Conservation (phyloP, 1,140 invertebrate genomes). For the Achatina immaculata region DNA sequence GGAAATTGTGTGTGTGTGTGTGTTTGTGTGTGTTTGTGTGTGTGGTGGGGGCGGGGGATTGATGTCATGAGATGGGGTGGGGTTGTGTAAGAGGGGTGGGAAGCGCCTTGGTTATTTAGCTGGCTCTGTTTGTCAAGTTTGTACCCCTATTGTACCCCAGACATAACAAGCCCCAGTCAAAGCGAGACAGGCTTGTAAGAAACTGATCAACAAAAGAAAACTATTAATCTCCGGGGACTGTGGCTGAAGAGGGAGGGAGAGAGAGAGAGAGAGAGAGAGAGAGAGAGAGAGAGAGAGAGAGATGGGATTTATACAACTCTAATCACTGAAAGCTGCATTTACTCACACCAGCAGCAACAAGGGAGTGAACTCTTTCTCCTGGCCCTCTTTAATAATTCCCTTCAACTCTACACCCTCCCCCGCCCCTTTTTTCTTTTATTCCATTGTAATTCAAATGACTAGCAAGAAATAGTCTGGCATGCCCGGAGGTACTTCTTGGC, state of each 20-base stretch:
- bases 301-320: not conserved
- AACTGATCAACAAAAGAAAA: not conserved
- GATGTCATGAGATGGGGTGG: no score
- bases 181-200: not conserved
- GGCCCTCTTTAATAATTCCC: not conserved
- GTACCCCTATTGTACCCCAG: not conserved
- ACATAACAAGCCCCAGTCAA: not conserved
- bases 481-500: not conserved
- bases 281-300: not conserved
- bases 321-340: slow-evolving; percentile 12
- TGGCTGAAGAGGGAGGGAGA: not conserved
- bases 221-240: not conserved
- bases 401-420: not conserved
- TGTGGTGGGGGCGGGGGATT: no score
- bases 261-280: no score
- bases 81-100: not conserved
- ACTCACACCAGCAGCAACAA: not conserved
- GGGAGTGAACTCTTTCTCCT: not conserved
- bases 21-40: no score
- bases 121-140: not conserved
- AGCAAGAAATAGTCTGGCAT: not conserved
- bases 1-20: no score
- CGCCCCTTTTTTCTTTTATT: not conserved
- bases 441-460: not conserved
- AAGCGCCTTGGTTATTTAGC: not conserved